Conservation (phyloP, 2,797 vertebrate genomes). For the Pangasius larnaudii region DNA sequence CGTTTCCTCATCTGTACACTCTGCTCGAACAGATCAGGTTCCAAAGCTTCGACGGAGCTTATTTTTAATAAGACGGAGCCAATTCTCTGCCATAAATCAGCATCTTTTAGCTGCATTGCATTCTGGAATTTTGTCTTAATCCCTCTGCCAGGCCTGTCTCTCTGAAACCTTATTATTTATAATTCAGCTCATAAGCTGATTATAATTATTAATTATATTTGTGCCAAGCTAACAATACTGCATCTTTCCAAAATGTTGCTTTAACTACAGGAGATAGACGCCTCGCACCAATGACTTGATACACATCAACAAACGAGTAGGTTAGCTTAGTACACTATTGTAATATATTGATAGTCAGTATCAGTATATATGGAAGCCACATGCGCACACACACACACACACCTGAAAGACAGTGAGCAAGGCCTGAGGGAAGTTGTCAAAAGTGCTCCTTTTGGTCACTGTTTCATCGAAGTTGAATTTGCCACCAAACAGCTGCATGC, state of each 20-base stretch:
- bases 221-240: background rate
- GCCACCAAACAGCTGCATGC: constrained; percentile 98
- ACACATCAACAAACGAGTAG: background rate
- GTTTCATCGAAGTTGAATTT: constrained; percentile 99
- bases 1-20: background rate
- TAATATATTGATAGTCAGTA: background rate
- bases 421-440: constrained; percentile 98
- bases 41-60: background rate
- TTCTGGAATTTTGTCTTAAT: background rate
- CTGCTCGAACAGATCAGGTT: background rate
- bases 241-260: background rate
- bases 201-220: background rate
- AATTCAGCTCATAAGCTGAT: background rate
- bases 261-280: background rate
- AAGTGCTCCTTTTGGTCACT: constrained; percentile 95
- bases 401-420: constrained; percentile 99
- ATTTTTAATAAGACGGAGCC: background rate
- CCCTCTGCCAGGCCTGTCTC: background rate
- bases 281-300: background rate
- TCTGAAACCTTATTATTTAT: background rate
- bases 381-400: constrained; percentile 17
- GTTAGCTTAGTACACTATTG: background rate
- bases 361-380: background rate
- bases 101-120: background rate
- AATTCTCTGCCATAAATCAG: background rate